Base-by-base conservation (phyloP, 2,113 vertebrate genomes). In the Mormyrus iriodes region DNA sequence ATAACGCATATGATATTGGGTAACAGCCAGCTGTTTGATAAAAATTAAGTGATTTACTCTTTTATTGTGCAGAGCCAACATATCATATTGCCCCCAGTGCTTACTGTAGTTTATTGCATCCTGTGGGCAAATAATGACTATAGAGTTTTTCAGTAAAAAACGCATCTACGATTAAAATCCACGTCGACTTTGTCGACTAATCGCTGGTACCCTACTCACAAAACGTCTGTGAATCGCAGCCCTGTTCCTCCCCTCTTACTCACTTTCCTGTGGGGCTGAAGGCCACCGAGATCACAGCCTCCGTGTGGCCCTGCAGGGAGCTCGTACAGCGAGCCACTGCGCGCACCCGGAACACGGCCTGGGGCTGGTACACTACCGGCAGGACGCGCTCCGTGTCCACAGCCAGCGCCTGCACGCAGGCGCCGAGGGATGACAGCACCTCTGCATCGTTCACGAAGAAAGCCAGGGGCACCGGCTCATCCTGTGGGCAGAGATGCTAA, bases 261-360 rank as follows among this genome's bases (percentile, higher is more conserved):
- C 94, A 99, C 98, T 98, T 99, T 92, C 98, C 98, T 0, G 98
- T 99, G 48, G 98, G 98, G 93, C 98, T 99, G 93, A 99, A 99
- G 44, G 98, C 96, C 13, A 98, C 97, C 0, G 98, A 99, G 94
- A 99, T 99, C 91, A 99, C 97, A 0, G 98, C 98, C 88, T 99
- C 98, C 0, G 97, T 97, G 95, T 99, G 98, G 2, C 98, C 98
- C 92, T 98, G 97, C 87, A 99, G 93, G 4, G 98, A 99, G 93
- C 98, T 99, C 92, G 98, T 99, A 90, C 98, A 99, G 86, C 98
- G 98, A 0, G 98, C 96, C 88, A 99, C 98, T 0, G 98, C 98
- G 0, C 98, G 96, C 58, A 99, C 98, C 79, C 95, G 95, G 95
- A 99, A 99, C 94, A 99, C 94, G 0, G 98, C 98, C 94, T 99